Evolutionary conservation across 2,113 vertebrate genomes (phyloP).

Genomic region (Puntigrus tetrazona): DNA sequence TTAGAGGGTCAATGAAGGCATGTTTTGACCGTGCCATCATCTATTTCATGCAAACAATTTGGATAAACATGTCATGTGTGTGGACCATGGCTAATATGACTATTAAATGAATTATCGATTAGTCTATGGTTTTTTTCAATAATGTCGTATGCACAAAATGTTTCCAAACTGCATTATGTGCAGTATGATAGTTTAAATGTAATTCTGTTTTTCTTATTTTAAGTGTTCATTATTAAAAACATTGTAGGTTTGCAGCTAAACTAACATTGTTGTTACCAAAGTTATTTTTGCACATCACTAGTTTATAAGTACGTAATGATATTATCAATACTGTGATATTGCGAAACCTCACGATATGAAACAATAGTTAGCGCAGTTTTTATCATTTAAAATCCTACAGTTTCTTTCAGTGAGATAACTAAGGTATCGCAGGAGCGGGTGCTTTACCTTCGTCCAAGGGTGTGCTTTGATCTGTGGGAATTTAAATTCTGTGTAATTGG

Average conservation of each 20-base stretch:
- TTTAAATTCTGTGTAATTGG: conserved; percentile 95
- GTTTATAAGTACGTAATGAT: too few relatives aligned
- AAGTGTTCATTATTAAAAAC: not conserved
- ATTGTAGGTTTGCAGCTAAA: not conserved
- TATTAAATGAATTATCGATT: not conserved
- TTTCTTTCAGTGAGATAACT: not conserved
- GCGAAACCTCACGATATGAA: too few relatives aligned
- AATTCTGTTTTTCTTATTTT: not conserved
- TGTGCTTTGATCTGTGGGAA: conserved; percentile 97
- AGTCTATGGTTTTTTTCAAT: not conserved
- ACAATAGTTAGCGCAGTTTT: too few relatives aligned
- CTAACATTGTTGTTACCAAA: not conserved
- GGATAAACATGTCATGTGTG: not conserved
- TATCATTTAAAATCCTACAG: not conserved
- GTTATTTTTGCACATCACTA: not conserved
- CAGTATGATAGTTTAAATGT: not conserved
- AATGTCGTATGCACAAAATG: not conserved
- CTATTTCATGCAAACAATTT: not conserved
- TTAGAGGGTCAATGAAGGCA: not conserved
- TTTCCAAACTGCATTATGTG: not conserved
- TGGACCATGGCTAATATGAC: not conserved
- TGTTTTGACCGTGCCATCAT: not conserved
- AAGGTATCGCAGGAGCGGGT: not conserved
- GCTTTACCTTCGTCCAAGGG: conserved; percentile 88
- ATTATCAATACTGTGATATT: too few relatives aligned